Conservation (phyloP, 2,888 invertebrate genomes). For the Mythimna albipuncta region DNA sequence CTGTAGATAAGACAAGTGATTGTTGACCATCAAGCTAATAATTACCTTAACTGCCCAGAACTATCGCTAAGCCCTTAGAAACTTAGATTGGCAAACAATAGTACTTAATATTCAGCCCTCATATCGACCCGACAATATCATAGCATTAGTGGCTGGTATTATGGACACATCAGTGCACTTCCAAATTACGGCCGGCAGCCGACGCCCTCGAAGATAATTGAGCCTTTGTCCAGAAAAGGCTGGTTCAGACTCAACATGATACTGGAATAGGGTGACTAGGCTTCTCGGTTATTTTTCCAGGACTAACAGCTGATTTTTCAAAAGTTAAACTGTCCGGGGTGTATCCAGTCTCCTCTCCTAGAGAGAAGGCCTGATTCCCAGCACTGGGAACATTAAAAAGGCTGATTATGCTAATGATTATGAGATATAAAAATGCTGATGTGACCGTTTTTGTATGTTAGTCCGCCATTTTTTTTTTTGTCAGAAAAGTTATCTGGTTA, state of each 20-base stretch:
- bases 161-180: constrained; percentile 29
- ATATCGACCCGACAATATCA: background rate
- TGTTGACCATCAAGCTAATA: no score
- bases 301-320: background rate
- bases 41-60: background rate
- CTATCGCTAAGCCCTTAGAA: background rate
- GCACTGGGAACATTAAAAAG: no score
- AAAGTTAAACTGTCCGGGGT: no score
- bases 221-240: constrained; percentile 21
- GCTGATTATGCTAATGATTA: no score
- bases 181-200: constrained; percentile 11
- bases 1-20: no score
- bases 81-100: background rate
- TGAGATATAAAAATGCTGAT: no score
- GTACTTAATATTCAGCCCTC: background rate
- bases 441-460: no score
- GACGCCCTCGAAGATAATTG: constrained; percentile 35
- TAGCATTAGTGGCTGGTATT: constrained; percentile 9
- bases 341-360: no score
- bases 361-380: no score
- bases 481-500: no score
- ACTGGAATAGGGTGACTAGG: background rate
- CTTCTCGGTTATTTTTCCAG: background rate
- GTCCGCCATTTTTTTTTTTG: no score
- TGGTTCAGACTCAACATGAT: constrained; percentile 12